Base-by-base conservation (phyloP, 2,797 vertebrate species). In the Microctenopoma lineatum region DNA sequence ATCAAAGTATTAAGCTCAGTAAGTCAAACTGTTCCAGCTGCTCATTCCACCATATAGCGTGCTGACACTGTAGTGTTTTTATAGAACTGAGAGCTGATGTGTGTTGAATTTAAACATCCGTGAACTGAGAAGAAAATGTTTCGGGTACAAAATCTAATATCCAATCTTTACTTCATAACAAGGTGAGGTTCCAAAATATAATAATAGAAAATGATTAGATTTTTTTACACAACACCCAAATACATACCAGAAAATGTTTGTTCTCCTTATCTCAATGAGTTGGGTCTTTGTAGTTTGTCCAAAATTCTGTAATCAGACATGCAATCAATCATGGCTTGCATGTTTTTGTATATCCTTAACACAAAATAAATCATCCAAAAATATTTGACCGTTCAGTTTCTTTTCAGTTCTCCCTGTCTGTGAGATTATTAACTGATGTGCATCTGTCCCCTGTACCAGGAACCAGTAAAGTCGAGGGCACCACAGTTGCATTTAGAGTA, bases 401-500 rank as follows among this genome's bases (percentile, higher is more conserved):
- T 13, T 29, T 36, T 42, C 5, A 32, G 2, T 26, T 50, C 29
- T 52, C n/a, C 2, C 0, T n/a, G 11, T 48, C 59, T 11, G 3
- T 56, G 48, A 45, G 25, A 15, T 70, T 45, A 12, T 64, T 75
- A 58, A 71, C 64, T 77, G 56, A 15, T 77, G 52, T 84, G 18
- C 53, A 79, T 79, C 21, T 86, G 16, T 73, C 56, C n/a, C 18
- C 76, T 71, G 76, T 88, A 59, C 82, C 82, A 99, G 98, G 98
- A 99, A 95, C 98, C 97, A 85, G 97, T 99, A 84, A 99, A 99
- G 90, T 99, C 98, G 12, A 96, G 98, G 79, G 98, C 98, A 34
- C 98, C 98, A 29, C 98, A 99, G 90, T 95, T 99, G 83, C 98
- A 99, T 92, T 94, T 99, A 93, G 98, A 99, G 73, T 99, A 99